Percentiles rank a stretch among this genome's conserved stretches.
phyloP scores from a whole-genome alignment of 1,140 invertebrate genomes.

The Pachyrhynchus sulphureomaculatus region DNA sequence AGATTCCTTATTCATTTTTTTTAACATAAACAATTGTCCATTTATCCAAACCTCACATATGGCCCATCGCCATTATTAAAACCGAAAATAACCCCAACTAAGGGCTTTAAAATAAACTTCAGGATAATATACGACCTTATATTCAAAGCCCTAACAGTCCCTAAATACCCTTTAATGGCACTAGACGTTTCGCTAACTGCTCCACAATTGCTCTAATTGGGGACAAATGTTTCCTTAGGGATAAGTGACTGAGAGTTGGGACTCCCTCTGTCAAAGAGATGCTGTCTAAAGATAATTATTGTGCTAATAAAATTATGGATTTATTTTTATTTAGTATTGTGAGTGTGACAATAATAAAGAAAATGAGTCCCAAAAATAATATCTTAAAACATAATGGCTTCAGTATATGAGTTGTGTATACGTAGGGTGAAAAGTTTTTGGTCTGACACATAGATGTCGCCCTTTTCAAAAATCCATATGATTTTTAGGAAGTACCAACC shows the following conservation, averaged over 20 bases:
- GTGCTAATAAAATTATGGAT: too few relatives aligned
- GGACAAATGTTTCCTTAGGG: constrained; percentile 39
- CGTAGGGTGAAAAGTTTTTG: too few relatives aligned
- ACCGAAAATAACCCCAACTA: constrained; percentile 9
- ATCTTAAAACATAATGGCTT: too few relatives aligned
- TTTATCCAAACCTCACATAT: background rate
- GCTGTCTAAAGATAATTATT: constrained; percentile 1
- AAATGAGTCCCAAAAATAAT: too few relatives aligned
- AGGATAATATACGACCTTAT: constrained; percentile 14
- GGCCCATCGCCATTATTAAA: background rate
- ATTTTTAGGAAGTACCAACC: too few relatives aligned
- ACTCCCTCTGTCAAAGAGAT: constrained; percentile 12
- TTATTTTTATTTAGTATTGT: too few relatives aligned
- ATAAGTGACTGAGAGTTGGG: constrained; percentile 9
- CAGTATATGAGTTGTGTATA: too few relatives aligned
- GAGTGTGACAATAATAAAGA: too few relatives aligned
- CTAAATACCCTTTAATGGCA: constrained; percentile 32
- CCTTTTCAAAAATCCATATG: too few relatives aligned
- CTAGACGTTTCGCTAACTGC: constrained; percentile 20
- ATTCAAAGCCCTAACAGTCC: constrained; percentile 17
- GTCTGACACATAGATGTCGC: too few relatives aligned
- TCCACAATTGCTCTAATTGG: constrained; percentile 43
- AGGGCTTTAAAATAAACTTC: constrained; percentile 23
- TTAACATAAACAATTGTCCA: too few relatives aligned
- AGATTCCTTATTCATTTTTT: too few relatives aligned